Evolutionary conservation across 2,113 vertebrate species (phyloP).

Genomic region (Rhinolophus sinicus): DNA sequence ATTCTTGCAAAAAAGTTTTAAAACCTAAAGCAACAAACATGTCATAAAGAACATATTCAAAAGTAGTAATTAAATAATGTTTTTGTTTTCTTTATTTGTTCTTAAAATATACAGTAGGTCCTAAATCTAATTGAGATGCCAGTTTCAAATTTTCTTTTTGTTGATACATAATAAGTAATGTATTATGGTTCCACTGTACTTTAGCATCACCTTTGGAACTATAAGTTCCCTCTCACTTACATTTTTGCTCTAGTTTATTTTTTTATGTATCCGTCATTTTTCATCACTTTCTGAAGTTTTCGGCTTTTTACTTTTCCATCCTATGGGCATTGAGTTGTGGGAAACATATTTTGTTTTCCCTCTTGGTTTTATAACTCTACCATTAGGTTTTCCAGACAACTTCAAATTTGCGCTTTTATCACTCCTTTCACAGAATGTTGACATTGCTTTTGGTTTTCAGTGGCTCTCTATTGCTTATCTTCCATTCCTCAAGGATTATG

Average conservation of each 20-base stretch:
- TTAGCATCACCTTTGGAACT: neutral
- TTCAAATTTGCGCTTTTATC: constrained; percentile 26
- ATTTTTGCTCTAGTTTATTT: constrained; percentile 34
- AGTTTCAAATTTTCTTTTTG: constrained; percentile 30
- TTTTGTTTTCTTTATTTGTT: constrained; percentile 9
- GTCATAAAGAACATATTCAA: neutral
- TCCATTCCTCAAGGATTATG: constrained; percentile 53
- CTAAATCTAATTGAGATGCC: neutral
- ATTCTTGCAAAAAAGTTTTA: constrained; percentile 17
- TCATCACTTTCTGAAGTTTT: constrained; percentile 54
- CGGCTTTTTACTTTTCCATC: constrained; percentile 11
- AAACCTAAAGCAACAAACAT: neutral
- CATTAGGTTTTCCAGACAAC: constrained; percentile 58
- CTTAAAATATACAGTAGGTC: neutral
- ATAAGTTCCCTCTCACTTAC: neutral
- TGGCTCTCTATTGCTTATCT: constrained; percentile 47
- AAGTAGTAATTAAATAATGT: neutral
- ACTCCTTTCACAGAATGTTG: constrained; percentile 56
- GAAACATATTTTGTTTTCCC: constrained; percentile 54
- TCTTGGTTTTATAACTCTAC: constrained; percentile 43
- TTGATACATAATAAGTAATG: neutral
- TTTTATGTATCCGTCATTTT: constrained; percentile 29
- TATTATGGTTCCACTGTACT: neutral
- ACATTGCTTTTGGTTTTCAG: constrained; percentile 52
- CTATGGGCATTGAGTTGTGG: neutral